Base-by-base conservation (phyloP, 1,140 invertebrate genomes). In the Drosophila kurseongensis region DNA sequence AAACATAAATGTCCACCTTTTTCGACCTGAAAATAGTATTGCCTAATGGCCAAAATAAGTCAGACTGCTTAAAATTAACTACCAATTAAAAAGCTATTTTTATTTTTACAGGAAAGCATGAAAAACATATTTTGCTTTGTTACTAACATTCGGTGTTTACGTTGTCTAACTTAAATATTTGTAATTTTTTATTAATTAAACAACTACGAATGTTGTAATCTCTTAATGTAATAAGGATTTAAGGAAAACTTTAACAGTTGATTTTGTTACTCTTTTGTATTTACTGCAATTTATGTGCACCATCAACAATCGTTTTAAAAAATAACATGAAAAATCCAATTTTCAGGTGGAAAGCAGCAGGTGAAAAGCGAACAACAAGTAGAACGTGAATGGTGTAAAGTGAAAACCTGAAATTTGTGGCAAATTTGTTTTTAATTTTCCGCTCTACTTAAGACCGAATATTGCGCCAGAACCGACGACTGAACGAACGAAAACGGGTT, bases 341-440 rank as follows among this genome's bases (percentile, higher is more conserved):
- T 74, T 80, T 7, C 67, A 85, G 78, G 73, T 80, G 74, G 75
- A 51, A 62, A 29, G 35, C 38, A 45, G 12, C 47, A 78, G 66
- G 66, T 56, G 48, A 56, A 59, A 18, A 44, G 40, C 23, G 14
- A 45, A 36, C 5, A 44, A 27, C 16, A 52, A 47, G 12, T 2
- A 42, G 16, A 14, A 0, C 27, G 5, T 10, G 36, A 8, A 42
- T 23, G 48, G 35, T 14, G n/a, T 50, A 71, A 67, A 68, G 45
- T 71, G 61, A 72, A 78, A 79, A 86, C 72, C 66, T 65, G 55
- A 80, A 77, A 84, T 67, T 75, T 82, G 66, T 61, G 61, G 62
- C 60, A 88, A 88, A 88, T 83, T 88, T 88, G 80, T 89, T 89
- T 89, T 83, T 89, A 89, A 88, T 88, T 88, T 88, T 89, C 76